phyloP scores from a whole-genome alignment of 2,888 invertebrate species.

The Athrips mouffetella region DNA sequence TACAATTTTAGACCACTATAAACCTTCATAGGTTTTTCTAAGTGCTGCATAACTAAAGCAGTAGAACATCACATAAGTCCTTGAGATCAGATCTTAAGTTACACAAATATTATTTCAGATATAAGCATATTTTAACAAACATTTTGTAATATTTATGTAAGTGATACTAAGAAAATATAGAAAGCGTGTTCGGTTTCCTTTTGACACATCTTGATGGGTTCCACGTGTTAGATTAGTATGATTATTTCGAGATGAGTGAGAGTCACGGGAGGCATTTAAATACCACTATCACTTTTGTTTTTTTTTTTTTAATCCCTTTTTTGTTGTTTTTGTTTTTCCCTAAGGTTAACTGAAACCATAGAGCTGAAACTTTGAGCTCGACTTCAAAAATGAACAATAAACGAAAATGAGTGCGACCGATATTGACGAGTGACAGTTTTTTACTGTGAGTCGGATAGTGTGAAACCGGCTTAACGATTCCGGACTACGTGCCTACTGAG shows the following conservation, averaged over 20 bases:
- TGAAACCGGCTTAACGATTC: slow-evolving; percentile 52
- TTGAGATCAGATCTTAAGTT: neutral
- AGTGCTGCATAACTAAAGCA: too few relatives aligned
- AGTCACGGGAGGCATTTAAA: too few relatives aligned
- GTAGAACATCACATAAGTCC: too few relatives aligned
- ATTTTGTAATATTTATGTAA: slow-evolving; percentile 26
- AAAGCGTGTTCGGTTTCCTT: slow-evolving; percentile 23
- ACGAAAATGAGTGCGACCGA: slow-evolving; percentile 43
- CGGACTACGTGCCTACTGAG: slow-evolving; percentile 60
- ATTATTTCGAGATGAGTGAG: too few relatives aligned
- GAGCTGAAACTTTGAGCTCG: too few relatives aligned
- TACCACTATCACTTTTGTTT: slow-evolving; percentile 30
- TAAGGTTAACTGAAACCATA: slow-evolving; percentile 36
- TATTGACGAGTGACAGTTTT: slow-evolving; percentile 34
- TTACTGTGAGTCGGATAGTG: slow-evolving; percentile 38
- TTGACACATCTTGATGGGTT: slow-evolving; percentile 29
- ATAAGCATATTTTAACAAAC: slow-evolving; percentile 20
- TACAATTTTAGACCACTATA: too few relatives aligned
- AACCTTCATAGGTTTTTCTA: too few relatives aligned
- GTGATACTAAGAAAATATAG: slow-evolving; percentile 29
- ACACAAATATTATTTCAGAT: neutral
- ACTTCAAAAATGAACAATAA: neutral
- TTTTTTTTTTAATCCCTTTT: slow-evolving; percentile 20
- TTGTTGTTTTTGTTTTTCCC: slow-evolving; percentile 38
- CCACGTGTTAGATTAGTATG: slow-evolving; percentile 24